A percentile compares a stretch with the other conserved stretches of the same genome.
Conservation (phyloP, 2,888 invertebrate genomes). For the Sphinx pinastri region DNA sequence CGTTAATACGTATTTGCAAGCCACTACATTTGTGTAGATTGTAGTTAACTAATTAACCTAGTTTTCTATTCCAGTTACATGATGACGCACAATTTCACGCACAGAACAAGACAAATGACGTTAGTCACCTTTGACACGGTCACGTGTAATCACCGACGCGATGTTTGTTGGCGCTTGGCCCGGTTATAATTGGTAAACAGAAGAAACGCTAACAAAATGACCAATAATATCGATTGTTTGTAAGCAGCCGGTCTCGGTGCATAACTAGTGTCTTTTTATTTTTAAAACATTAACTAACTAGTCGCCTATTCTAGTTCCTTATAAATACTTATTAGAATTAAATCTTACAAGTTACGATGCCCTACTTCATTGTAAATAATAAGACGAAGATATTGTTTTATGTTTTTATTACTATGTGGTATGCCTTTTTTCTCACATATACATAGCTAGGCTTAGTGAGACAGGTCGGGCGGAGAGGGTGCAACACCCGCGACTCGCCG, state of each 20-base stretch:
- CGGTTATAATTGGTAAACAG: slow-evolving; percentile 1
- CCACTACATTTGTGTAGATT: too few species aligned
- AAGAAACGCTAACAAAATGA: background rate
- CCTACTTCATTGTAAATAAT: too few species aligned
- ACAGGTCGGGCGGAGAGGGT: slow-evolving; percentile 63
- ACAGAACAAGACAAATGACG: slow-evolving; percentile 45
- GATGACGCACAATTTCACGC: slow-evolving; percentile 42
- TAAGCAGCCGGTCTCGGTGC: background rate
- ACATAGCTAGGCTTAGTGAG: slow-evolving; percentile 51
- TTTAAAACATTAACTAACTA: too few species aligned
- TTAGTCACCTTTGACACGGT: slow-evolving; percentile 52
- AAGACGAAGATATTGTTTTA: too few species aligned
- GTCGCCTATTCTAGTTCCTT: too few species aligned
- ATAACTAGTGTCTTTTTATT: slow-evolving; percentile 7
- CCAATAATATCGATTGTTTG: background rate
- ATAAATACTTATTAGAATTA: too few species aligned
- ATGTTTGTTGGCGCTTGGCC: background rate
- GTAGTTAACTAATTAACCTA: slow-evolving; percentile 31
- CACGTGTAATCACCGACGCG: slow-evolving; percentile 46
- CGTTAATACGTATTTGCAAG: too few species aligned
- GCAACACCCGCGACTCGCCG: slow-evolving; percentile 42
- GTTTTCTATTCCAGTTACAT: slow-evolving; percentile 30
- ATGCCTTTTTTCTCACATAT: background rate
- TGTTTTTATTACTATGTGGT: background rate
- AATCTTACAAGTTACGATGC: too few species aligned